Conservation (phyloP, 2,888 invertebrate genomes). For the Panopea generosa region DNA sequence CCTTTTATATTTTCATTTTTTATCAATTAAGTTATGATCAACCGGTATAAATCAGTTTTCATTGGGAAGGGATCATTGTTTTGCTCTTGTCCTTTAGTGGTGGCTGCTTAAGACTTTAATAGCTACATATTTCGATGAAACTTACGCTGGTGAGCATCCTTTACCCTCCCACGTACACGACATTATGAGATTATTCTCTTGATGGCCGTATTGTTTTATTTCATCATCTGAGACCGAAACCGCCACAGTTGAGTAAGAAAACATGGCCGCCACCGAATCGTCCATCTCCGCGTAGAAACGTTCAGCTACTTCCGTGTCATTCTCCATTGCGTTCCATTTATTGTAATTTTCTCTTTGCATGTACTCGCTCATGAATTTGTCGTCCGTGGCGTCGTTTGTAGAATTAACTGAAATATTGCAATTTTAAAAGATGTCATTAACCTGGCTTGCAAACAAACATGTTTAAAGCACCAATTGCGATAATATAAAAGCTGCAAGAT, state of each 20-base stretch:
- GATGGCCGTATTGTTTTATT: conserved; percentile 66
- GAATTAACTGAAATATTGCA: conserved; percentile 22
- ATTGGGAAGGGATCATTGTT: too few species aligned
- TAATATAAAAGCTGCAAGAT: too few species aligned
- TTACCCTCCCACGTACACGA: conserved; percentile 71
- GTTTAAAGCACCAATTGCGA: too few species aligned
- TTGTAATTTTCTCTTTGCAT: conserved; percentile 63
- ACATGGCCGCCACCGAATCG: conserved; percentile 51
- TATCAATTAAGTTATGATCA: too few species aligned
- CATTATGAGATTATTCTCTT: conserved; percentile 70
- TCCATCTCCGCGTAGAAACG: conserved; percentile 56
- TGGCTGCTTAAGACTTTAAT: too few species aligned
- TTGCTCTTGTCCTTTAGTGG: too few species aligned
- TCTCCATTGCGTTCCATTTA: conserved; percentile 72
- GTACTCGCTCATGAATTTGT: conserved; percentile 9
- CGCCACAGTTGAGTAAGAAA: conserved; percentile 66
- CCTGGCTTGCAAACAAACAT: too few species aligned
- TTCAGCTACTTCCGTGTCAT: conserved; percentile 39
- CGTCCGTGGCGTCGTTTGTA: conserved; percentile 24
- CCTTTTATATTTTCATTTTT: too few species aligned
- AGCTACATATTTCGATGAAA: too few species aligned
- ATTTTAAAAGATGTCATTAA: too few species aligned
- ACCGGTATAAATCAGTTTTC: too few species aligned
- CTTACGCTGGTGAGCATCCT: conserved; percentile 75
- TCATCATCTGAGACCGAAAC: conserved; percentile 30